Evolutionary conservation across 2,797 vertebrate species (phyloP).

Genomic region (Cossypha niveicapilla): DNA sequence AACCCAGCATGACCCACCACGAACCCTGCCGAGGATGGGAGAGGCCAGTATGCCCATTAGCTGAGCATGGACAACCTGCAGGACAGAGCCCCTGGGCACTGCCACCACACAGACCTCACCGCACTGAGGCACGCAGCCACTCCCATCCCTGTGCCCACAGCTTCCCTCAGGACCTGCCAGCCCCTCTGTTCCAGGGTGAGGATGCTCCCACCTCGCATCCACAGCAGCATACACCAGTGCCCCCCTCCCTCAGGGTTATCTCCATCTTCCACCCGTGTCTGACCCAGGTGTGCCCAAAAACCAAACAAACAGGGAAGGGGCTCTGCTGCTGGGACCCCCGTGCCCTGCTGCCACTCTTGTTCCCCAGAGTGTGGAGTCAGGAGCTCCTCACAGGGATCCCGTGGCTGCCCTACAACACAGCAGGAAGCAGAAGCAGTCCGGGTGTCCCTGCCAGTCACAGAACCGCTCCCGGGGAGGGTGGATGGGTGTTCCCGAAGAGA

Average conservation of each 20-base stretch:
- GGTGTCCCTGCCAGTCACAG: not conserved
- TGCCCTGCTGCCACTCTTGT: not conserved
- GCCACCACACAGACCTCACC: not conserved
- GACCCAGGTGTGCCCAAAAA: not conserved
- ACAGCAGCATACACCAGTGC: not conserved
- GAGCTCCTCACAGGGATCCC: fast-evolving
- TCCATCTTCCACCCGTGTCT: not conserved
- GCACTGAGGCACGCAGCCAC: fast-evolving
- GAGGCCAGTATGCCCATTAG: not conserved
- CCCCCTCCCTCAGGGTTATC: not conserved
- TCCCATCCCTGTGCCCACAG: not conserved
- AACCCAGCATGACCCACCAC: slow-evolving; percentile 87
- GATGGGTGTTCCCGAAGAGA: not conserved
- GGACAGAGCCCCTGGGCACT: not conserved
- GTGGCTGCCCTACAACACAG: not conserved
- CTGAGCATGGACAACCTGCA: not conserved
- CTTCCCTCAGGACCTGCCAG: not conserved
- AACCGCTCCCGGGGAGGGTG: fast-evolving
- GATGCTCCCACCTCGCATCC: not conserved
- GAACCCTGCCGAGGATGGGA: slow-evolving; percentile 30
- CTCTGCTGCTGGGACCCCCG: fast-evolving
- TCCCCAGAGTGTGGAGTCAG: fast-evolving
- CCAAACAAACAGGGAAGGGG: not conserved
- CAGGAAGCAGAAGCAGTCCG: not conserved
- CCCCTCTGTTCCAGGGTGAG: not conserved